Evolutionary conservation across 2,797 vertebrate species (phyloP).

Genomic region (Atherinosoma microstoma): DNA sequence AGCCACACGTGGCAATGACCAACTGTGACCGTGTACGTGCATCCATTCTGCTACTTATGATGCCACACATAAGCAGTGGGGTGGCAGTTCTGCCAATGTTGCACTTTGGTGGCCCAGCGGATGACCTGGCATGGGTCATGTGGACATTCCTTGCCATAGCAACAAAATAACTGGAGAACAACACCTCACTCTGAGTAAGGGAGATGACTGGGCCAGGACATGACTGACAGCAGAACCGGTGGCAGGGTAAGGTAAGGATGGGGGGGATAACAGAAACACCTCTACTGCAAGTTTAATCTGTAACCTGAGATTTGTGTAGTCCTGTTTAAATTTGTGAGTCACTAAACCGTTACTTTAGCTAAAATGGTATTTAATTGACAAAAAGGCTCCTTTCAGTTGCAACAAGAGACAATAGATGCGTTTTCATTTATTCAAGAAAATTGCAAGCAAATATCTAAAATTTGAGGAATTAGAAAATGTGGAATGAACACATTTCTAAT

Average conservation of each 20-base stretch:
- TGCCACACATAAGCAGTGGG: constrained; percentile 50
- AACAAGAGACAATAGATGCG: neutral
- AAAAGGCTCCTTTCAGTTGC: neutral
- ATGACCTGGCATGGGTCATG: constrained; percentile 66
- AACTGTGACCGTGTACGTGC: constrained; percentile 39
- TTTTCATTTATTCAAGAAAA: neutral
- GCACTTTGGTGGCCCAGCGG: constrained; percentile 63
- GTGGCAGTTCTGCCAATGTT: constrained; percentile 62
- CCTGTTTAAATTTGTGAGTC: neutral
- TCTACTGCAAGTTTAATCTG: constrained; percentile 19
- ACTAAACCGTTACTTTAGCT: neutral
- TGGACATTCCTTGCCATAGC: constrained; percentile 59
- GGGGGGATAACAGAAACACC: constrained; percentile 1
- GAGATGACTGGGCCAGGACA: constrained; percentile 63
- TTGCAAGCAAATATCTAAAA: neutral
- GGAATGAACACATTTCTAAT: too few species aligned
- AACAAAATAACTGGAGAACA: constrained; percentile 59
- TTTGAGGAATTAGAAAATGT: neutral
- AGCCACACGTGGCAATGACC: constrained; percentile 63
- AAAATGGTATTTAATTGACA: neutral
- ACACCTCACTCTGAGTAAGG: constrained; percentile 50
- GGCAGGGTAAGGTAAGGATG: constrained; percentile 38
- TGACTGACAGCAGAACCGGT: constrained; percentile 62
- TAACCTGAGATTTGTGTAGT: constrained; percentile 2
- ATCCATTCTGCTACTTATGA: constrained; percentile 51